Conservation (phyloP, 2,888 invertebrate genomes). For the Lapara coniferarum region DNA sequence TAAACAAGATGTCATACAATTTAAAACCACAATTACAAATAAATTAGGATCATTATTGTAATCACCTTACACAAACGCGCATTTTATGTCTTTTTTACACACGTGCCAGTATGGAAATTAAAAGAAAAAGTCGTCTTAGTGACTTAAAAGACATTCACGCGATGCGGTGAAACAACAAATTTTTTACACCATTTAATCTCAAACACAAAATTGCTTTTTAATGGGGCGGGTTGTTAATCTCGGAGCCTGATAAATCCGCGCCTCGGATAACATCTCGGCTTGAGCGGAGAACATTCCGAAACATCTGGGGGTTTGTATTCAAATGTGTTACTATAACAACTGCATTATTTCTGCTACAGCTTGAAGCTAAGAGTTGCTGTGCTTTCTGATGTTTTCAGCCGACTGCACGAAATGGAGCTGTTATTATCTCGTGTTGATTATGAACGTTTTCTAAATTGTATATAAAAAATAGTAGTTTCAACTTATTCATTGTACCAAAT, state of each 20-base stretch:
- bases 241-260: conserved; percentile 24
- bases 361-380: too few relatives aligned
- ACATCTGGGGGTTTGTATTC: neutral
- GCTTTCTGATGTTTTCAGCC: too few relatives aligned
- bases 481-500: too few relatives aligned
- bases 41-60: conserved; percentile 7
- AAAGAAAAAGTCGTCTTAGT: conserved; percentile 1
- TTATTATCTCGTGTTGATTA: too few relatives aligned
- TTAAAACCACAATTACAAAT: neutral
- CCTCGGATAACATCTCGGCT: conserved; percentile 15
- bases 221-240: conserved; percentile 29
- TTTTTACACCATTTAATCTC: conserved; percentile 23
- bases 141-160: conserved; percentile 11
- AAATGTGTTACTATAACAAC: neutral
- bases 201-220: conserved; percentile 29
- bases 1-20: neutral
- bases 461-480: too few relatives aligned
- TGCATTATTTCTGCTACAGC: too few relatives aligned
- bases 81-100: neutral
- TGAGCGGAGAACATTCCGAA: neutral
- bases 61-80: neutral
- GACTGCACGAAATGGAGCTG: too few relatives aligned
- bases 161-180: conserved; percentile 21
- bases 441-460: too few relatives aligned
- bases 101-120: conserved; percentile 5